A percentile compares a stretch with the other conserved stretches of the same genome.
phyloP scores from a whole-genome alignment of 2,113 vertebrate genomes.

The Paedocypris sp. region DNA sequence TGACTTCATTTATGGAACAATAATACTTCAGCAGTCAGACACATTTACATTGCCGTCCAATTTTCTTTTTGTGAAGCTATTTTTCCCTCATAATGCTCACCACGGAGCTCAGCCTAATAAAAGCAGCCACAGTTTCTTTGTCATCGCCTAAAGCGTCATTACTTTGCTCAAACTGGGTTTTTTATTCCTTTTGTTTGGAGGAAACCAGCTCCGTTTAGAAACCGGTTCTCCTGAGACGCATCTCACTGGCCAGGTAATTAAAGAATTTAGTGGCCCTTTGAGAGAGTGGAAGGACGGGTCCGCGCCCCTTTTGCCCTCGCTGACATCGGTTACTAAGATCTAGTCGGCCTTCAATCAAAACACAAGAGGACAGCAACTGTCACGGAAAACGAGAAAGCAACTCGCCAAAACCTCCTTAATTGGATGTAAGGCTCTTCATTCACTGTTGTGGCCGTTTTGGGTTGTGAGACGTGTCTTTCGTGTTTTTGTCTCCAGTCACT shows the following conservation, averaged over 20 bases:
- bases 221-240: constrained; percentile 36
- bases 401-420: constrained; percentile 42
- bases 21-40: no score
- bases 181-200: constrained; percentile 23
- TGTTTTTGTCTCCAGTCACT: constrained; percentile 24
- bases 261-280: constrained; percentile 49
- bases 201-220: constrained; percentile 39
- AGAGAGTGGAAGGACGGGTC: constrained; percentile 43
- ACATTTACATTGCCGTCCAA: background rate
- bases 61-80: constrained; percentile 13
- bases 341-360: constrained; percentile 26
- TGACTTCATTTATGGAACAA: no score
- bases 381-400: constrained; percentile 34
- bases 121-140: constrained; percentile 10
- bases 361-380: constrained; percentile 12
- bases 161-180: constrained; percentile 39
- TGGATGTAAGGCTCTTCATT: constrained; percentile 29
- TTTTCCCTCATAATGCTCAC: background rate
- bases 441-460: constrained; percentile 7
- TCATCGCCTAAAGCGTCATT: constrained; percentile 34
- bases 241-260: constrained; percentile 49
- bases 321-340: constrained; percentile 41
- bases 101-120: background rate
- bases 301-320: constrained; percentile 34
- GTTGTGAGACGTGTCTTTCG: constrained; percentile 34